Base-by-base conservation (phyloP, 2,888 invertebrate genomes). In the Drosophila koepferae region DNA sequence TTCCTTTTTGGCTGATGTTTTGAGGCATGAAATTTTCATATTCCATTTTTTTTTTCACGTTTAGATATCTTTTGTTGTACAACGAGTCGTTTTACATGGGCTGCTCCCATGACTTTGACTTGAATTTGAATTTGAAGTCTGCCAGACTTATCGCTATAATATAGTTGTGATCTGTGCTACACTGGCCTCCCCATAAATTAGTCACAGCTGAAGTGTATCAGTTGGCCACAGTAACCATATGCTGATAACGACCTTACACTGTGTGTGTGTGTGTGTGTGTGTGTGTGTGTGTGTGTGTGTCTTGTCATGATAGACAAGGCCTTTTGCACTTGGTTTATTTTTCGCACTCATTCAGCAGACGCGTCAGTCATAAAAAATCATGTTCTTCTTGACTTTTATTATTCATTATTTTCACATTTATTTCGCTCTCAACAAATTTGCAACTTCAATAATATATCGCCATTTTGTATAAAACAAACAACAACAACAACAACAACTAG, bases 381-480 rank as follows among this genome's bases (percentile, higher is more conserved):
- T 91, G 91, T 91, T 78, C 81, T 81, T 88, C 81, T 82, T 91
- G 91, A 92, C 92, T 91, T 92, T 92, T 91, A 92, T 91, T 92
- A 91, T 92, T 92, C 91, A 91, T 91, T 91, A 91, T 91, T 88
- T 90, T 89, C 90, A 77, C 91, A 91, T 91, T 89, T 89, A 90
- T 88, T 90, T 74, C 28, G 63, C 55, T 34, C 18, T 58, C 56
- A 46, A 66, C 75, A 71, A 66, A 75, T 71, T 71, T 71, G 56
- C 78, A 78, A 72, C 75, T 78, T 65, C 48, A 78, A 79, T 63
- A 66, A 74, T 40, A 18, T 53, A 63, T 60, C 69, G 80, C 86
- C 82, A 80, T 77, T 74, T 80, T 73, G 74, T 60, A 23, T 43
- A 18, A 20, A 20, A 51, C 31, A 34, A 53, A 49, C 43, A 41